phyloP scores from a whole-genome alignment of 2,797 vertebrate genomes.

The Erethizon dorsatum region DNA sequence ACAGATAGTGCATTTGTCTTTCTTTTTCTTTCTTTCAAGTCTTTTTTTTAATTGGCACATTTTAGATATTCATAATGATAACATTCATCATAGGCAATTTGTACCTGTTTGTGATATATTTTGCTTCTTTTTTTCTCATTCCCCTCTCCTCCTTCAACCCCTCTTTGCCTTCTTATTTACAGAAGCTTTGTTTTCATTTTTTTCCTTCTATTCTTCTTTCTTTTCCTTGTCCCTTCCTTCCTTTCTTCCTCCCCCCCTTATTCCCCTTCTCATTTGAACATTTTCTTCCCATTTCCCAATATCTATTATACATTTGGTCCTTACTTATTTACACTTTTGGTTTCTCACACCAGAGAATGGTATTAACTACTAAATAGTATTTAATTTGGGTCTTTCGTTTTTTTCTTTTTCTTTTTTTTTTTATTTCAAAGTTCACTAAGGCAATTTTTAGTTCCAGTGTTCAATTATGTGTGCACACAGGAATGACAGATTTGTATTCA shows the following conservation, averaged over 20 bases:
- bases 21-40: no score
- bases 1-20: not conserved
- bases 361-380: not conserved
- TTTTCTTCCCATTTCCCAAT: not conserved
- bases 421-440: not conserved
- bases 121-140: not conserved
- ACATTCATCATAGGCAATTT: not conserved
- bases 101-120: not conserved
- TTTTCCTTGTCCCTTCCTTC: not conserved
- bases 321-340: not conserved
- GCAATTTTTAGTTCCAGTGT: not conserved
- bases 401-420: not conserved
- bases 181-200: not conserved
- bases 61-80: not conserved
- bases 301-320: not conserved
- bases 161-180: not conserved
- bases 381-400: not conserved
- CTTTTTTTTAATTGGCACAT: not conserved
- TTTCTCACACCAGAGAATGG: not conserved
- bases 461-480: not conserved
- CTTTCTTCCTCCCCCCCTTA: not conserved
- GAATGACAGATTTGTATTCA: not conserved
- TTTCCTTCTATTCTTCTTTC: not conserved
- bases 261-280: not conserved
- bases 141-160: not conserved